A percentile compares a stretch with the other conserved stretches of the same genome.
Conservation (phyloP, 30 jellyfish, hydroid and myxozoan genomes). For the Mastigias papua region DNA sequence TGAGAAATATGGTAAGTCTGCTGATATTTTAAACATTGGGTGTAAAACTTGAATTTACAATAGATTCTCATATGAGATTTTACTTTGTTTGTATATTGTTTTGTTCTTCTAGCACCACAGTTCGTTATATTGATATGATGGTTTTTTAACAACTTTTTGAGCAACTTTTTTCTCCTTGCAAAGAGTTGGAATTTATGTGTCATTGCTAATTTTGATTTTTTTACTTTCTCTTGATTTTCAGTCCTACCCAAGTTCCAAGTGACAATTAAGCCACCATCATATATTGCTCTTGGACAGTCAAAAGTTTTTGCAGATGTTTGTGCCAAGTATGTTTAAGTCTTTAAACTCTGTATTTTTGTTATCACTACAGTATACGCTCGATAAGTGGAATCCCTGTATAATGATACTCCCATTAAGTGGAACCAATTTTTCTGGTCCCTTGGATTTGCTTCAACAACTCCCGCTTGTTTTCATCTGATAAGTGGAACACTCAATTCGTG, state of each 20-base stretch:
- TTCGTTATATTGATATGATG: too few species aligned
- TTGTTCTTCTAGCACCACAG: too few species aligned
- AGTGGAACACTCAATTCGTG: not conserved
- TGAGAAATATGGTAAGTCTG: constrained; percentile 67
- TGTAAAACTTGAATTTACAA: too few species aligned
- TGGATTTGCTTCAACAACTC: not conserved
- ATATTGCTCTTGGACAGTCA: constrained; percentile 51
- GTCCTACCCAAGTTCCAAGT: constrained; percentile 97
- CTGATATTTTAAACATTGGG: too few species aligned
- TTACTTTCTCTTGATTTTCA: constrained; percentile 9
- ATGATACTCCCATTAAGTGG: not conserved
- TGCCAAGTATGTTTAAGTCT: constrained; percentile 95
- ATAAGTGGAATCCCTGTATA: not conserved
- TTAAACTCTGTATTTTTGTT: too few species aligned
- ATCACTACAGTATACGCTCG: not conserved
- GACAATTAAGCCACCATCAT: constrained; percentile 84
- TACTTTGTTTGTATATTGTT: too few species aligned
- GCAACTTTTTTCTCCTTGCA: too few species aligned
- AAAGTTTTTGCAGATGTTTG: constrained; percentile 71
- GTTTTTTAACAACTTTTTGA: too few species aligned
- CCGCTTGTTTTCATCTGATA: too few species aligned
- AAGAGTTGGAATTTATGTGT: too few species aligned
- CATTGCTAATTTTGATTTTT: too few species aligned
- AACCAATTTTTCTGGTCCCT: not conserved
- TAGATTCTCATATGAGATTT: too few species aligned